These are phyloP conservation scores for Micromussa lordhowensis DNA, from an alignment of 92 coral and sea anemone genomes.

Conservation along the genomic window DNA sequence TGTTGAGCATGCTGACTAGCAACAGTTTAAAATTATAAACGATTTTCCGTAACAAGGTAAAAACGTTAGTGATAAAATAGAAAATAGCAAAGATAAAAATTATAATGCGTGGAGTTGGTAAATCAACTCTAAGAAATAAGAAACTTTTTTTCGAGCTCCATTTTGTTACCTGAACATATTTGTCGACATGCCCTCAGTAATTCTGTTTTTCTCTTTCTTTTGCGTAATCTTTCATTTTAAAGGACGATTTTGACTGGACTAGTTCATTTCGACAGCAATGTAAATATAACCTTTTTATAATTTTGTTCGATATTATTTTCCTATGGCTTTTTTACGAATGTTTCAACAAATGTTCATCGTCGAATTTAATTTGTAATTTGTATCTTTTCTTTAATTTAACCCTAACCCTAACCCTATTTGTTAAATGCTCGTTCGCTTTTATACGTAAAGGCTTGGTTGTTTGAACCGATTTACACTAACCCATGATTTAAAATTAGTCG, in stretches of 20 bases:
- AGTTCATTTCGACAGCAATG: background rate
- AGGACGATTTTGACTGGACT: background rate
- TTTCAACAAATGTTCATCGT: no score
- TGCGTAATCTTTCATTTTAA: background rate
- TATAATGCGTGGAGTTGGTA: no score
- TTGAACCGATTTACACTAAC: no score
- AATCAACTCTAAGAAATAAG: no score
- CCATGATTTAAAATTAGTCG: no score
- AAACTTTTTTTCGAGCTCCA: background rate
- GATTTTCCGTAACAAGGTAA: background rate
- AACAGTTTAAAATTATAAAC: background rate
- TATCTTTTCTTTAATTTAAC: background rate
- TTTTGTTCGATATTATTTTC: background rate
- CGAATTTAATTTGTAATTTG: background rate
- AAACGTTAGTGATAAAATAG: no score
- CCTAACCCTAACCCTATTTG: background rate
- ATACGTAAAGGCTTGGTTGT: background rate
- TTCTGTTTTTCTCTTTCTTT: background rate
- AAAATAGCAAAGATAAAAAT: no score
- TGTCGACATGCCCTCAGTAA: background rate
- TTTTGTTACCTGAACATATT: background rate
- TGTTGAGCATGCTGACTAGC: background rate
- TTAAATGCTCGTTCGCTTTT: background rate
- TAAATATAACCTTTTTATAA: background rate
- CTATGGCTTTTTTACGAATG: background rate